Evolutionary conservation across 2,888 invertebrate species (phyloP).

Genomic region (Heliconius charithonia): DNA sequence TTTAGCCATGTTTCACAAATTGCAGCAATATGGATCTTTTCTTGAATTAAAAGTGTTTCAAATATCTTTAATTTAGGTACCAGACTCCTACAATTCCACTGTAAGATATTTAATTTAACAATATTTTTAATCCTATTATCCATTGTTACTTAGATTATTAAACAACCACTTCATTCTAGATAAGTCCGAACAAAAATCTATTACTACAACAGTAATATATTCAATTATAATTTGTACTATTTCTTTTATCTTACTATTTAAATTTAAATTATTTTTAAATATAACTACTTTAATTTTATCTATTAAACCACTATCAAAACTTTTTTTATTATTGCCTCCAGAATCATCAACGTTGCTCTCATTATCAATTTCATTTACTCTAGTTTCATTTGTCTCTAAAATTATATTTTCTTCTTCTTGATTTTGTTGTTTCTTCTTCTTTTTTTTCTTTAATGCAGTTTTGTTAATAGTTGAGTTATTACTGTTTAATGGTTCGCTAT

Average conservation of each 20-base stretch:
- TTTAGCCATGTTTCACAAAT: constrained; percentile 9
- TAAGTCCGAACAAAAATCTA: too few relatives aligned
- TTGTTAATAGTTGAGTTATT: not conserved
- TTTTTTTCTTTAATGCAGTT: not conserved
- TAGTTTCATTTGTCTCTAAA: not conserved
- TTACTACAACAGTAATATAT: too few relatives aligned
- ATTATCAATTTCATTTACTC: not conserved
- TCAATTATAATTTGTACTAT: too few relatives aligned
- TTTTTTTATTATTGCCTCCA: not conserved
- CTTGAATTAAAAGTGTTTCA: not conserved
- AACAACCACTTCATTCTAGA: too few relatives aligned
- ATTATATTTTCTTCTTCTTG: not conserved
- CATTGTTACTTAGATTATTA: too few relatives aligned
- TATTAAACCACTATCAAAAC: too few relatives aligned
- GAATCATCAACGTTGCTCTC: not conserved
- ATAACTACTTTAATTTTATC: too few relatives aligned
- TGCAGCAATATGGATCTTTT: not conserved
- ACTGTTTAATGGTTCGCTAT: not conserved
- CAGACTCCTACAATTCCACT: constrained; percentile 1
- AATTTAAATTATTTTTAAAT: too few relatives aligned
- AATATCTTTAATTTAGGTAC: not conserved
- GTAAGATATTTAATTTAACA: not conserved
- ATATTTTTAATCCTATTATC: too few relatives aligned
- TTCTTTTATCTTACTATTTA: too few relatives aligned
- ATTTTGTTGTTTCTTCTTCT: constrained; percentile 1